These are phyloP conservation scores for Megastigmus dorsalis DNA, from an alignment of 2,888 invertebrate species.

Conservation along the genomic window DNA sequence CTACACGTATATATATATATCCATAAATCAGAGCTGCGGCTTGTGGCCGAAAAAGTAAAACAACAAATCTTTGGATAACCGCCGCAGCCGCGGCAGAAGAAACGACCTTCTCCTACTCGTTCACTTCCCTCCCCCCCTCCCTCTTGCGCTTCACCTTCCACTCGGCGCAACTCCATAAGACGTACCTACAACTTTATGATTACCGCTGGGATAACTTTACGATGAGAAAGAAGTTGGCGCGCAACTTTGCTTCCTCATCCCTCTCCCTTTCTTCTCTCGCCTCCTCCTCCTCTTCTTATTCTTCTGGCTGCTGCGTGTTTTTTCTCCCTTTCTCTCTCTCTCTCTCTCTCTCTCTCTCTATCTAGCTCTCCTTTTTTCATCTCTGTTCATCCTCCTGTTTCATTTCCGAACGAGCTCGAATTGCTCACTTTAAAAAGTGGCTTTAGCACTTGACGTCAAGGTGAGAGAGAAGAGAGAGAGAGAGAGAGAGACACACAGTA, in stretches of 20 bases:
- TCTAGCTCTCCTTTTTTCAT: neutral
- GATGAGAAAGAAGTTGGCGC: slow-evolving; percentile 45
- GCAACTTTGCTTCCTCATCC: slow-evolving; percentile 8
- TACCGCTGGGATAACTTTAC: slow-evolving; percentile 45
- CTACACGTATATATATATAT: too few relatives aligned
- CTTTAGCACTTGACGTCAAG: slow-evolving; percentile 3
- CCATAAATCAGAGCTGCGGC: too few relatives aligned
- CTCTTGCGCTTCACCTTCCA: too few relatives aligned
- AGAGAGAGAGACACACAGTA: neutral
- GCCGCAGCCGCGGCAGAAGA: neutral
- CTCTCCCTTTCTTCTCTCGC: neutral
- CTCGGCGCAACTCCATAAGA: slow-evolving; percentile 17
- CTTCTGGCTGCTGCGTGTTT: neutral
- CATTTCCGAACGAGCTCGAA: slow-evolving; percentile 13
- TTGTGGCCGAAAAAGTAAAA: slow-evolving; percentile 28
- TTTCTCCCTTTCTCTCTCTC: neutral
- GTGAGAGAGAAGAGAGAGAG: neutral
- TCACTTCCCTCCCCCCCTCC: too few relatives aligned
- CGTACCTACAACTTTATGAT: slow-evolving; percentile 50
- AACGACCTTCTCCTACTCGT: too few relatives aligned
- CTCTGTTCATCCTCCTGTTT: slow-evolving; percentile 22
- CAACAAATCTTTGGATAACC: slow-evolving; percentile 41
- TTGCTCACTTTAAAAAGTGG: slow-evolving; percentile 21
- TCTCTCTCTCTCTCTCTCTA: neutral
- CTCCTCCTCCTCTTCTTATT: neutral